Conservation (phyloP, 92 coral and sea anemone species). For the Phenganax subtilis region DNA sequence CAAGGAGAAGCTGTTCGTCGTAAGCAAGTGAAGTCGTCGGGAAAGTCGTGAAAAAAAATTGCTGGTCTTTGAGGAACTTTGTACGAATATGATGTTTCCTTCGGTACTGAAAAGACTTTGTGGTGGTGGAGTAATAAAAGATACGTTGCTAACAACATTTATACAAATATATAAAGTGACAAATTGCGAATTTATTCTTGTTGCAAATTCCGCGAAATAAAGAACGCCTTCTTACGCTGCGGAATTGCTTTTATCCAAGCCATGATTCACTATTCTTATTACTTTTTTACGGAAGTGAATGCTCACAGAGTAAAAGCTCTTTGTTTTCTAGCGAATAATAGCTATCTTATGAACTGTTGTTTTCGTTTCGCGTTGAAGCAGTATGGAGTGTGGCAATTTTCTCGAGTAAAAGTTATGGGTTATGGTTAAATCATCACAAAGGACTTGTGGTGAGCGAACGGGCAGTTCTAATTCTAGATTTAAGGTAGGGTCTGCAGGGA, state of each 20-base stretch:
- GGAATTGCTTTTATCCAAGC: slow-evolving; percentile 5
- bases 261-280: background rate
- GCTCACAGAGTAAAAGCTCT: background rate
- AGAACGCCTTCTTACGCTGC: background rate
- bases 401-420: background rate
- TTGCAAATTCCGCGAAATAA: slow-evolving; percentile 1
- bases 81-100: background rate
- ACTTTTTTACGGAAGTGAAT: slow-evolving; percentile 1
- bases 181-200: background rate
- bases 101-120: background rate
- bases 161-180: background rate
- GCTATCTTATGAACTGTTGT: background rate
- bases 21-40: no score
- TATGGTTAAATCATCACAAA: background rate
- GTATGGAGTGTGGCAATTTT: background rate
- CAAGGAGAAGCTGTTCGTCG: no score
- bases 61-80: background rate
- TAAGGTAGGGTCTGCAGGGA: background rate
- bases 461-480: background rate
- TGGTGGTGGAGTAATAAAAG: background rate
- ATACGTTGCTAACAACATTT: background rate
- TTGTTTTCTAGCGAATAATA: background rate
- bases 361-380: background rate
- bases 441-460: background rate
- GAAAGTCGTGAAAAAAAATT: background rate